Conservation (phyloP, 2,797 vertebrate species). For the Perodicticus potto region DNA sequence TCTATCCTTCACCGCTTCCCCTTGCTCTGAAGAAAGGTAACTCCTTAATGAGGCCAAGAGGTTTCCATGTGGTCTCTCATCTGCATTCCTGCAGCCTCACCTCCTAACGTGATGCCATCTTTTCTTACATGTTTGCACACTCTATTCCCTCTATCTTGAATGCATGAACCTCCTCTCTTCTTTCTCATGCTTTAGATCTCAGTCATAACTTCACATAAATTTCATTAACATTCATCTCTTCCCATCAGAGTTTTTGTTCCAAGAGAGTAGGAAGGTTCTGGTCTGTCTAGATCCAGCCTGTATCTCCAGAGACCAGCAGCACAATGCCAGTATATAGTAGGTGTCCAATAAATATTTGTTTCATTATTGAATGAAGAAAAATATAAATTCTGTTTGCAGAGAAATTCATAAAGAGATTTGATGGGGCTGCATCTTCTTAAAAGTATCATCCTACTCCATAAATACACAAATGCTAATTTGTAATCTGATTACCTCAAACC, state of each 20-base stretch:
- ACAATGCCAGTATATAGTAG: neutral
- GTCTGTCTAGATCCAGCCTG: neutral
- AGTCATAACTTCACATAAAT: neutral
- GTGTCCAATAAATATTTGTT: neutral
- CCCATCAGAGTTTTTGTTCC: neutral
- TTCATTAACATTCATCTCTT: slow-evolving; percentile 29
- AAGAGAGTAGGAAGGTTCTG: neutral
- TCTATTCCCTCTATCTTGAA: neutral
- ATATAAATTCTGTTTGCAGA: neutral
- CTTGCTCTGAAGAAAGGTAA: neutral
- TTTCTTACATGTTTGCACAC: neutral
- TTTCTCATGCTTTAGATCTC: slow-evolving; percentile 8
- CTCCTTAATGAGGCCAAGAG: neutral
- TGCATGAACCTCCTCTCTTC: neutral
- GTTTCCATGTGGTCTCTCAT: neutral
- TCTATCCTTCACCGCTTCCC: neutral
- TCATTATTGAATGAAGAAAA: slow-evolving; percentile 12
- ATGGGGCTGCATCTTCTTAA: neutral
- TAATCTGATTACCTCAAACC: neutral
- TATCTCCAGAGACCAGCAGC: neutral
- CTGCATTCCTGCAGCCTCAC: neutral
- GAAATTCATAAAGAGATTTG: neutral
- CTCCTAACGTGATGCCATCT: neutral
- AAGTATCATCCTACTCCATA: neutral
- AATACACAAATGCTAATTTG: slow-evolving; percentile 35